phyloP scores from a whole-genome alignment of 2,113 vertebrate genomes.

The Ovibos moschatus region DNA sequence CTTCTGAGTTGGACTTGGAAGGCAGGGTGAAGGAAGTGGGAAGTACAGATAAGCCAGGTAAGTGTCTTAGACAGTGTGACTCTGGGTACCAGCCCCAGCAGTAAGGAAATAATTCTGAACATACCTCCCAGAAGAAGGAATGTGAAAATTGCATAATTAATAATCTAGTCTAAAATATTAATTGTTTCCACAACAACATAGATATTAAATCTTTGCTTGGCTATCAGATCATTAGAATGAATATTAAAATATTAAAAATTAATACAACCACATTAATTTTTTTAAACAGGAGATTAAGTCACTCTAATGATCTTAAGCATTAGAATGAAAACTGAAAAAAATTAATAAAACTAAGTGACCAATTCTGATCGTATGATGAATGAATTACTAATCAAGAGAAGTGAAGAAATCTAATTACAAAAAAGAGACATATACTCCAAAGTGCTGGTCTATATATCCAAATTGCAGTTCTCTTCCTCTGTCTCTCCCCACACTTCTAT shows the following conservation, averaged over 20 bases:
- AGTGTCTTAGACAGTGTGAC: background rate
- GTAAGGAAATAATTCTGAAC: background rate
- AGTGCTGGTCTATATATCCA: too few species aligned
- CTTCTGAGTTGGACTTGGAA: background rate
- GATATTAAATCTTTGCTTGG: background rate
- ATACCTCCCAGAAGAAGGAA: background rate
- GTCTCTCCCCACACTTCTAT: background rate
- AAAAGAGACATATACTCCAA: background rate
- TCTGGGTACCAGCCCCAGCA: background rate
- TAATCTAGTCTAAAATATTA: background rate
- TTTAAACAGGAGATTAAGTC: conserved; percentile 46
- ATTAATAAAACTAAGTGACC: conserved; percentile 50
- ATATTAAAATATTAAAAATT: conserved; percentile 69
- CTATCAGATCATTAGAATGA: conserved; percentile 4
- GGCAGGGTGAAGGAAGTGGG: background rate
- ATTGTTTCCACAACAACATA: conserved; percentile 23
- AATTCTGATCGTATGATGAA: conserved; percentile 24
- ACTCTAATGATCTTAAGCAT: conserved; percentile 40
- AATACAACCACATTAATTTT: conserved; percentile 20
- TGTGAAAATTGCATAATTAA: background rate
- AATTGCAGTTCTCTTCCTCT: background rate
- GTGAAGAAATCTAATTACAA: background rate
- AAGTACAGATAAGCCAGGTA: too few species aligned
- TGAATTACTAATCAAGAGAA: conserved; percentile 2
- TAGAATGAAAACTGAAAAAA: conserved; percentile 18